Percentiles rank a stretch among this genome's conserved stretches.
phyloP scores from a whole-genome alignment of 1,140 invertebrate genomes.

The Acromyrmex charruanus region DNA sequence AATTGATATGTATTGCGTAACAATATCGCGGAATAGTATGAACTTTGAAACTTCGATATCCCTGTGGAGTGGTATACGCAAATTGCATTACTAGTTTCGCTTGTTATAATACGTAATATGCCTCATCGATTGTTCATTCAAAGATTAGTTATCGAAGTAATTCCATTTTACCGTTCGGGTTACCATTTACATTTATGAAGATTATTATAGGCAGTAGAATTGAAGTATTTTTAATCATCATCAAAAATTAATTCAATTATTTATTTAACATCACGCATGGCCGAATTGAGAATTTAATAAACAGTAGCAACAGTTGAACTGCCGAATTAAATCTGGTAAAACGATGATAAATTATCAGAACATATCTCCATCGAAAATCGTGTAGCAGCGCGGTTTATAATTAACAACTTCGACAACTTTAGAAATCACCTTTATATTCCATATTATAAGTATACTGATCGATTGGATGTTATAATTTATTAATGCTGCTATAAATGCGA shows the following conservation, averaged over 20 bases:
- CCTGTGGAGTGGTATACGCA: not conserved
- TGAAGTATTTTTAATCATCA: conserved; percentile 40
- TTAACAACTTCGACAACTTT: conserved; percentile 50
- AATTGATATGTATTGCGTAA: conserved; percentile 57
- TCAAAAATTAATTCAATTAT: conserved; percentile 57
- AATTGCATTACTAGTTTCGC: conserved; percentile 30
- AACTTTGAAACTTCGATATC: conserved; percentile 48
- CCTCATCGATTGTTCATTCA: conserved; percentile 18
- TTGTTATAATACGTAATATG: conserved; percentile 10
- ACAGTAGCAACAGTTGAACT: conserved; percentile 59
- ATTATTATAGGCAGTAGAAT: conserved; percentile 14
- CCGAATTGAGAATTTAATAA: conserved; percentile 61
- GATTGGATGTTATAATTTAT: conserved; percentile 32
- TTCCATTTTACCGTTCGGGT: not conserved
- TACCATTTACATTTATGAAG: not conserved
- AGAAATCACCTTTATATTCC: conserved; percentile 6
- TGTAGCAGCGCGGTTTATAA: conserved; percentile 10
- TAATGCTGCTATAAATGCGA: not conserved
- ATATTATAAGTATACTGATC: conserved; percentile 22
- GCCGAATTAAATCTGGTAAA: conserved; percentile 66
- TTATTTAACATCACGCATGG: conserved; percentile 57
- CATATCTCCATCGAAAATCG: conserved; percentile 55
- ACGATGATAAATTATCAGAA: conserved; percentile 59
- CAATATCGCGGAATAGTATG: conserved; percentile 29
- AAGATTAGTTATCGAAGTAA: conserved; percentile 11